Evolutionary conservation across 2,797 vertebrate genomes (phyloP), one percentile per base, ranked within the genome.

Genomic region (Macroramphosus scolopax): DNA sequence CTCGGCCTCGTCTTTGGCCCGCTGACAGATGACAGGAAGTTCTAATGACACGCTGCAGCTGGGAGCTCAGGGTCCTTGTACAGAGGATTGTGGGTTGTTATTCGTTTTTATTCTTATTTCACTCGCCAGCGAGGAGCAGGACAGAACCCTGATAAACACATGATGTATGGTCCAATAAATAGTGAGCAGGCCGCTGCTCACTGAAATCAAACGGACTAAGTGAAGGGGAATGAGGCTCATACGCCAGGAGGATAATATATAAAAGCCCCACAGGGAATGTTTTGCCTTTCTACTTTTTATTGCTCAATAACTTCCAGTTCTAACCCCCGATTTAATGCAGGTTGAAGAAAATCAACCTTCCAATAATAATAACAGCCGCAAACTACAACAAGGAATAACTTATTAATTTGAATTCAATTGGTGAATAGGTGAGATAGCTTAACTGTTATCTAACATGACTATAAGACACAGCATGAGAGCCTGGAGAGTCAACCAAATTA

Each of bases 161-260:
- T 48, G 65, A 82, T 39, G 52, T 20, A 54, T 10, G n/a, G 33
- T 20, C 32, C 51, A 63, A 75, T 79, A 51, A 63, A 65, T 11
- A 30, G 51, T 0, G 8, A 25, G 44, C 26, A 29, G 17, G 49
- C 6, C 11, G 9, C 41, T 1, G 46, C 37, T 47, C 22, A 2
- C 8, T 37, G 12, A 55, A 30, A 53, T 35, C 42, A n/a, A 38
- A 33, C 51, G 1, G 16, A 45, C 61, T 55, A 36, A 53, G 46
- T 58, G 47, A 61, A 1, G 13, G 33, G 63, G 63, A 40, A 45
- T 16, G 17, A 8, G 9, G 37, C 39, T 32, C 58, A 68, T 41
- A 33, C 22, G 0, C 14, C 29, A 4, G 49, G 22, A 63, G 63
- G 39, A 58, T 54, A 32, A 69, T 42, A 36, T 39, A 53, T 67